Conservation (phyloP, 2,797 vertebrate species). For the Holocentrus rufus region DNA sequence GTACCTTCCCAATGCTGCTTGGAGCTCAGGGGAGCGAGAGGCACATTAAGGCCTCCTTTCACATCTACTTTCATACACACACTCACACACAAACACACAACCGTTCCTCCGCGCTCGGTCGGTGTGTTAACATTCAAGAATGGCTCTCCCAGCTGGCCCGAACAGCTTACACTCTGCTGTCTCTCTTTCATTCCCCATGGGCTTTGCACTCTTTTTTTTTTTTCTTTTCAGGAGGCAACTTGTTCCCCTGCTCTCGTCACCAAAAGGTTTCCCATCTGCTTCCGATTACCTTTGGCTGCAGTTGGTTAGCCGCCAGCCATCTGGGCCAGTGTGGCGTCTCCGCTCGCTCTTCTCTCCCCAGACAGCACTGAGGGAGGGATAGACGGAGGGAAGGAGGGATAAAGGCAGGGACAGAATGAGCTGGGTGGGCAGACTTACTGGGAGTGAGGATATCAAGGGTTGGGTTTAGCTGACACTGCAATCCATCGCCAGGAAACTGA, state of each 20-base stretch:
- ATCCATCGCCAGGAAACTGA: slow-evolving; percentile 61
- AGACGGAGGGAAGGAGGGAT: slow-evolving; percentile 19
- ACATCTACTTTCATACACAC: slow-evolving; percentile 15
- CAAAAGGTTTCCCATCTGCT: slow-evolving; percentile 90
- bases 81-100: slow-evolving; percentile 28
- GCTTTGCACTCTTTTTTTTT: slow-evolving; percentile 56
- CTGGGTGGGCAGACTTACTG: slow-evolving; percentile 69
- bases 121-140: slow-evolving; percentile 64
- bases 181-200: slow-evolving; percentile 57
- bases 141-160: slow-evolving; percentile 70
- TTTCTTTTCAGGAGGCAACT: slow-evolving; percentile 79
- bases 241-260: slow-evolving; percentile 84
- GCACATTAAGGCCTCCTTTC: slow-evolving; percentile 50
- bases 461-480: slow-evolving; percentile 68
- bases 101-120: slow-evolving; percentile 51
- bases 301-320: slow-evolving; percentile 84
- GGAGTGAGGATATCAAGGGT: slow-evolving; percentile 44
- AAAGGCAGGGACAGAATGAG: slow-evolving; percentile 44
- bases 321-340: slow-evolving; percentile 81
- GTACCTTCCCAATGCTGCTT: slow-evolving; percentile 55
- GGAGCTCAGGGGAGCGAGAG: slow-evolving; percentile 43
- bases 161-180: slow-evolving; percentile 61
- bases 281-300: slow-evolving; percentile 90
- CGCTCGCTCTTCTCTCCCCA: slow-evolving; percentile 70
- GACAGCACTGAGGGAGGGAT: slow-evolving; percentile 67